Percentiles rank a stretch among this genome's conserved stretches.
phyloP scores from a whole-genome alignment of 1,140 invertebrate genomes.

The Rhopalosiphum padi region DNA sequence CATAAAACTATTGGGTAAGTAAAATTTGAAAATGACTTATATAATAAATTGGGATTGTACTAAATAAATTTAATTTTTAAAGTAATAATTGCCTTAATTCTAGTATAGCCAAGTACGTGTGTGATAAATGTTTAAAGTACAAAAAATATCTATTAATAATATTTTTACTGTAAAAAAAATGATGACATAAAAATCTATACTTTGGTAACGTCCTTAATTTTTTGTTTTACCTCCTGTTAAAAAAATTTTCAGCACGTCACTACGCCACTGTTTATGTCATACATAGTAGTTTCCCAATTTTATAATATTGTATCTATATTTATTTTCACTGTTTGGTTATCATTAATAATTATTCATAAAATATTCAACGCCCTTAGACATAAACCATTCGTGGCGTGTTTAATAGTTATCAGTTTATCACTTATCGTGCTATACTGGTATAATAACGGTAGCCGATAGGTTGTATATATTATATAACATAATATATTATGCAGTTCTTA shows the following conservation, averaged over 20 bases:
- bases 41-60: too few relatives aligned
- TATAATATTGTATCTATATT: not conserved
- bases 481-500: not conserved
- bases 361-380: not conserved
- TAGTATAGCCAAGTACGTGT: not conserved
- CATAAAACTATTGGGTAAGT: too few relatives aligned
- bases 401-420: not conserved
- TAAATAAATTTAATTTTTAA: not conserved
- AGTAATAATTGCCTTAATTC: not conserved
- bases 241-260: not conserved
- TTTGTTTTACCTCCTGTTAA: not conserved
- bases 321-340: not conserved
- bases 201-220: not conserved
- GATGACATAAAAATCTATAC: not conserved
- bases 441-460: not conserved
- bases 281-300: not conserved
- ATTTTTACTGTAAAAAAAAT: too few relatives aligned
- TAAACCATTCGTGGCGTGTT: not conserved
- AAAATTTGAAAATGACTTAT: too few relatives aligned
- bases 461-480: too few relatives aligned
- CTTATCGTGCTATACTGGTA: not conserved
- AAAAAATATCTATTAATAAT: not conserved
- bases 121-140: not conserved
- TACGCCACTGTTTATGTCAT: not conserved
- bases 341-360: not conserved